phyloP scores from a whole-genome alignment of 2,888 invertebrate species.

The Diarsia brunnea region DNA sequence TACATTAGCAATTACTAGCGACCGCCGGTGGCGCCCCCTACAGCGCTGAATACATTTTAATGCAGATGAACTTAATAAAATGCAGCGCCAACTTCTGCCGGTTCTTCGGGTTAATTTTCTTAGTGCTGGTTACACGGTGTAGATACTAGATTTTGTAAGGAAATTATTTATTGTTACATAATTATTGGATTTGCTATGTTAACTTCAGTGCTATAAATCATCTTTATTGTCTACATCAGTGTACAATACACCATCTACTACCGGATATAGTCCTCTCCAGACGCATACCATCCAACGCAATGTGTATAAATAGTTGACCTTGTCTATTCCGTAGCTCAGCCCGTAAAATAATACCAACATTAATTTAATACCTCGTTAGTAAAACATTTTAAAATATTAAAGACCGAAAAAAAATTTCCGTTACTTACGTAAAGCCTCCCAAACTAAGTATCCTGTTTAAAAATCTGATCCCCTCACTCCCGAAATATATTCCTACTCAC shows the following conservation, averaged over 20 bases:
- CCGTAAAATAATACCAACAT: background rate
- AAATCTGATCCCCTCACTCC: background rate
- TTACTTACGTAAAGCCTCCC: background rate
- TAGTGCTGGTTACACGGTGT: conserved; percentile 48
- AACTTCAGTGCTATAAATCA: background rate
- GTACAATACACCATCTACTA: background rate
- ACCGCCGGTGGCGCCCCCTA: conserved; percentile 52
- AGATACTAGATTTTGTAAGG: conserved; percentile 13
- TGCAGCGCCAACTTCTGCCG: conserved; percentile 52
- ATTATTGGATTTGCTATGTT: background rate
- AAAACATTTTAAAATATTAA: conserved; percentile 3
- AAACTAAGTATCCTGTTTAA: background rate
- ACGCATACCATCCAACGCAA: too few species aligned
- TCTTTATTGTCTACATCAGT: background rate
- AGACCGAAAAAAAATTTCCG: background rate
- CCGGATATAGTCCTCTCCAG: too few species aligned
- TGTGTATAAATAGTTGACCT: background rate
- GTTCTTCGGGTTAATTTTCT: conserved; percentile 39
- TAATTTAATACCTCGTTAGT: background rate
- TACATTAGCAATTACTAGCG: conserved; percentile 63
- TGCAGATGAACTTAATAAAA: conserved; percentile 67
- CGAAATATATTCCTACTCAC: conserved; percentile 37
- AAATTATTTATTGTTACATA: too few species aligned
- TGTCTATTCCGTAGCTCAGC: background rate
- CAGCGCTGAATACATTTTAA: conserved; percentile 62